A percentile compares a stretch with the other conserved stretches of the same genome.
Evolutionary conservation across 1,140 invertebrate genomes (phyloP).

Genomic region (Ruditapes philippinarum): DNA sequence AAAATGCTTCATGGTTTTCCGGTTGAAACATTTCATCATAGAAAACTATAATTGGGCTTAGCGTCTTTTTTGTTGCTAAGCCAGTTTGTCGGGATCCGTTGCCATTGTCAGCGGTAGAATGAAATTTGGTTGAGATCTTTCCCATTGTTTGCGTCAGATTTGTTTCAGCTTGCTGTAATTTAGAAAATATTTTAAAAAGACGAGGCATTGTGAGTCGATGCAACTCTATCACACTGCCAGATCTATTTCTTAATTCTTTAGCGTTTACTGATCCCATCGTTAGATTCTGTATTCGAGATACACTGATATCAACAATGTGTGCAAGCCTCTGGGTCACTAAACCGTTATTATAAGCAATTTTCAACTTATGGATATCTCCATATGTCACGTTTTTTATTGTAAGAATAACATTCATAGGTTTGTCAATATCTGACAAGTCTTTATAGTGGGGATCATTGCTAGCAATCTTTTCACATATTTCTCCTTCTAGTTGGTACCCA

Average conservation of each 20-base stretch:
- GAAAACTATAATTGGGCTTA: neutral
- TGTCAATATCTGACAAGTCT: slow-evolving; percentile 51
- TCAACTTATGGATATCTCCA: slow-evolving; percentile 59
- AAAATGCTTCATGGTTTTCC: neutral
- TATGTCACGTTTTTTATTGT: slow-evolving; percentile 72
- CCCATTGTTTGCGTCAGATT: neutral
- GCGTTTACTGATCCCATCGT: slow-evolving; percentile 69
- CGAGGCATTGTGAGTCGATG: slow-evolving; percentile 25
- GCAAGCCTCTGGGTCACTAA: slow-evolving; percentile 66
- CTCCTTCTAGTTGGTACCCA: slow-evolving; percentile 70
- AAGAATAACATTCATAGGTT: slow-evolving; percentile 64
- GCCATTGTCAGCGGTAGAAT: neutral
- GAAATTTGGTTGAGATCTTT: neutral
- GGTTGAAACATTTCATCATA: neutral
- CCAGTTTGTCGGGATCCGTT: neutral
- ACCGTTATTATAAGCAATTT: slow-evolving; percentile 57
- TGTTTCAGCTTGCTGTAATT: neutral
- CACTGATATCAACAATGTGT: slow-evolving; percentile 76
- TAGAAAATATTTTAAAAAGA: neutral
- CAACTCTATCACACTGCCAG: slow-evolving; percentile 43
- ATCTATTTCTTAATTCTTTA: slow-evolving; percentile 5
- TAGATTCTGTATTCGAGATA: slow-evolving; percentile 75
- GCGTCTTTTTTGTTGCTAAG: too few relatives aligned
- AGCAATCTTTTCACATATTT: slow-evolving; percentile 57
- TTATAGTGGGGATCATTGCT: slow-evolving; percentile 14